Evolutionary conservation across 2,797 vertebrate genomes (phyloP), one percentile per base, ranked within the genome.

Genomic region (Hybognathus amarus): DNA sequence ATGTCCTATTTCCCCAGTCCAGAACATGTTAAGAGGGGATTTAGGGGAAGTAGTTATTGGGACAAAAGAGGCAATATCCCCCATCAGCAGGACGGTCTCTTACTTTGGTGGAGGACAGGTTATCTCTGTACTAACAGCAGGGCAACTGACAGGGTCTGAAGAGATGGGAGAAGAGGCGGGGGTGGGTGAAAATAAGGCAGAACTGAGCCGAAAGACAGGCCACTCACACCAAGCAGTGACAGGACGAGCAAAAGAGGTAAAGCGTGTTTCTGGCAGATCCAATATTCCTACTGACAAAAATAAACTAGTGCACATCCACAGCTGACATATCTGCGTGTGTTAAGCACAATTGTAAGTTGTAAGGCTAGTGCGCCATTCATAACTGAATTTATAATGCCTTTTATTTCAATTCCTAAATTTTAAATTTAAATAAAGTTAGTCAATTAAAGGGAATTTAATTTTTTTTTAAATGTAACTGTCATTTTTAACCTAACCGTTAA

Each of bases 11-110:
- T 90, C 87, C 77, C 90, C 84, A 89, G 90, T 92, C 93, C 92
- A 91, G 80, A 94, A 94, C 93, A 90, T 83, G 86, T 91, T 93
- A 91, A 95, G 93, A 93, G 91, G 90, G 92, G 93, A 94, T 94
- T 95, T 91, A 94, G 94, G 92, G 17, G 93, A 95, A 92, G 92
- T 91, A 90, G 94, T 93, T 93, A 93, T 93, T 94, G 92, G 91
- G 90, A 95, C 94, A 95, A 95, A 93, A 88, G 93, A 92, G 86
- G 90, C 94, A 94, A 95, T 94, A 94, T 94, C 90, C 89, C 91
- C 91, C 93, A 95, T 95, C 94, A 93, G 93, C 91, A 87, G 89
- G 88, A 90, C 93, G 90, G 91, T 93, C 89, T 89, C 86, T 77
- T 89, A 94, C 92, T 91, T n/a, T 94, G 90, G 92, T 89, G 90